Base-by-base conservation (phyloP, 2,888 invertebrate genomes). In the Altica lythri region DNA sequence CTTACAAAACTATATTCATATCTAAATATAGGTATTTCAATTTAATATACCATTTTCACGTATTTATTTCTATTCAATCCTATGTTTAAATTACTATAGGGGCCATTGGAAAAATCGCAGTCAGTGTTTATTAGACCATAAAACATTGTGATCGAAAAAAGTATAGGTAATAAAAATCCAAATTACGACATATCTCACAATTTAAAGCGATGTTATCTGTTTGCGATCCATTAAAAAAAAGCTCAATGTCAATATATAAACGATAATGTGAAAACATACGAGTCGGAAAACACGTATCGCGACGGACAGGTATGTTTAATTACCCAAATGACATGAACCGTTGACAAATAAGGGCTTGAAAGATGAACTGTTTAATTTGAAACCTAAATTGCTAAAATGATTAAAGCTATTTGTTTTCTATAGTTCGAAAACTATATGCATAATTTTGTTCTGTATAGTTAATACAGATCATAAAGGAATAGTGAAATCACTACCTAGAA, bases 191-290 rank as follows among this genome's bases (percentile, higher is more conserved):
- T 51, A 55, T 51, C 46, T 55, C 50, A 47, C 55, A 35, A 51
- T 55, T 51, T 43, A 47, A 55, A 51, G 19, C 47, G 51, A 37
- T 55, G 43, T 55, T 51, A 55, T 55, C 55, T 43, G 49, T 42
- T 42, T 55, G 46, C 22, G 37, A 51, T 51, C 46, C 51, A 51
- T 55, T 55, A 43, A 34, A 47, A n/a, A 55, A 55, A 46, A 50
- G 51, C 55, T 34, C 51, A 19, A 35, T 47, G 51, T 47, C 55
- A 51, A 55, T 55, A 55, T 42, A 51, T 30, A 42, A 32, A 34
- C 48, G 47, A 53, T 53, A 48, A 53, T 48, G 43, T 43, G 51
- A 29, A 51, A 46, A 51, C 37, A 29, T 47, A 51, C 51, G 43
- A 47, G 25, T 42, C 17, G 34, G 46, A 50, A 49, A 54, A 54